A percentile compares a stretch with the other conserved stretches of the same genome.
These are phyloP conservation scores for Schizothorax lantsangensis DNA, from an alignment of 2,797 vertebrate genomes.

Conservation along the genomic window DNA sequence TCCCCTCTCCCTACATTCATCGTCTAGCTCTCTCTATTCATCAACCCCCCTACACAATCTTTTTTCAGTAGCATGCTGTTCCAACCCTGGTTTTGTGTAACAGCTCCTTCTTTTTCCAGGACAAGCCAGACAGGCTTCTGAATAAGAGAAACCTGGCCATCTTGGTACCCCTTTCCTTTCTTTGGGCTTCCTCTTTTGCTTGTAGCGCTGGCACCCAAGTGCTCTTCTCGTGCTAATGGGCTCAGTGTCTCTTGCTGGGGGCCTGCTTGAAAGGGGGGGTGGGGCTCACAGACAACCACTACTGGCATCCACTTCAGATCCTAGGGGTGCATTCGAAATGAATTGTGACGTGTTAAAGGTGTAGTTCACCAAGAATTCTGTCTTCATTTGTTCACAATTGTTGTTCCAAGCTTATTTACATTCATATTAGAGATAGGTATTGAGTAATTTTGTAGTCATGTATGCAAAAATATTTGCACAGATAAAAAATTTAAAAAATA, in stretches of 20 bases:
- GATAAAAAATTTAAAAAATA: not conserved
- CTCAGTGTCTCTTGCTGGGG: slow-evolving; percentile 59
- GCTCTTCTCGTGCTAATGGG: slow-evolving; percentile 61
- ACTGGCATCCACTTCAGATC: slow-evolving; percentile 55
- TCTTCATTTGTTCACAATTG: slow-evolving; percentile 9
- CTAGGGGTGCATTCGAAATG: slow-evolving; percentile 61
- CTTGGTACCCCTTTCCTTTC: slow-evolving; percentile 89
- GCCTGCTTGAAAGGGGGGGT: slow-evolving; percentile 43
- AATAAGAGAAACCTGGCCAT: slow-evolving; percentile 90
- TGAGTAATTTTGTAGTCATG: not conserved
- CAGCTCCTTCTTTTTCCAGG: slow-evolving; percentile 88
- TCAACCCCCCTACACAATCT: not conserved
- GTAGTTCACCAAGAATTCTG: not conserved
- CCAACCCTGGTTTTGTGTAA: slow-evolving; percentile 68
- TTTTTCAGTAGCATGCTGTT: slow-evolving; percentile 56
- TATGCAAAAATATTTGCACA: not conserved
- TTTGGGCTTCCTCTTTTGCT: slow-evolving; percentile 79
- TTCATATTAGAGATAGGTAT: not conserved
- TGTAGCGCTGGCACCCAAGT: slow-evolving; percentile 62
- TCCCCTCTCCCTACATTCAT: slow-evolving; percentile 5
- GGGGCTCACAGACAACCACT: slow-evolving; percentile 38
- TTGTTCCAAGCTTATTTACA: slow-evolving; percentile 6
- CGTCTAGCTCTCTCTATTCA: not conserved
- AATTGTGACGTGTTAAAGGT: not conserved
- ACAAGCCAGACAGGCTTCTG: slow-evolving; percentile 89